These are phyloP conservation scores for Apodemus agrarius DNA, from an alignment of 2,797 vertebrate species.

Conservation along the genomic window DNA sequence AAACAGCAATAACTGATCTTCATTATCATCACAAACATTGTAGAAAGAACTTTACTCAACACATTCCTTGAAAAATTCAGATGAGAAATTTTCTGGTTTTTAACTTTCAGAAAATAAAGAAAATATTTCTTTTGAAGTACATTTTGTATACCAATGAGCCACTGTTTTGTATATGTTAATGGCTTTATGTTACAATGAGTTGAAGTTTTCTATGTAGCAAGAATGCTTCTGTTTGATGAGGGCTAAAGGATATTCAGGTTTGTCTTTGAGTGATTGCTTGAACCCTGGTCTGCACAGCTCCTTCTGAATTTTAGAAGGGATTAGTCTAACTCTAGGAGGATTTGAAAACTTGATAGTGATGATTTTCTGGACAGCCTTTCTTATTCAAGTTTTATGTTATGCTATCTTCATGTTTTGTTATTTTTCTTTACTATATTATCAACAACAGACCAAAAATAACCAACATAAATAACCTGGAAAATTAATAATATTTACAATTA, in stretches of 20 bases:
- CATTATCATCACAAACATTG: not conserved
- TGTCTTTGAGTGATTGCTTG: not conserved
- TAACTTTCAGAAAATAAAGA: slow-evolving; percentile 34
- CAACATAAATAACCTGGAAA: not conserved
- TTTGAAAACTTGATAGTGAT: not conserved
- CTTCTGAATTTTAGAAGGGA: not conserved
- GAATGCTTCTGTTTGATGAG: not conserved
- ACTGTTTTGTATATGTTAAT: not conserved
- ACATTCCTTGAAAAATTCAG: not conserved
- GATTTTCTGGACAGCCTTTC: not conserved
- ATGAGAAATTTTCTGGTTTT: not conserved
- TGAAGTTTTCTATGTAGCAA: not conserved
- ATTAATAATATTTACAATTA: not conserved
- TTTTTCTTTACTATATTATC: not conserved
- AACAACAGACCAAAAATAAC: not conserved
- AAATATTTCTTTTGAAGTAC: not conserved
- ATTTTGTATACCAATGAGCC: not conserved
- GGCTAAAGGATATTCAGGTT: not conserved
- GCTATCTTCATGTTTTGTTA: not conserved
- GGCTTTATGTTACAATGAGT: not conserved
- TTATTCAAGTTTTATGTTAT: not conserved
- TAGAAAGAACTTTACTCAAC: not conserved
- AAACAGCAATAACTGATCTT: slow-evolving; percentile 53
- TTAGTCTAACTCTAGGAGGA: not conserved
- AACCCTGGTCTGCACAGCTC: not conserved